Evolutionary conservation across 2,888 invertebrate genomes (phyloP).

Genomic region (Megalurothrips usitatus): DNA sequence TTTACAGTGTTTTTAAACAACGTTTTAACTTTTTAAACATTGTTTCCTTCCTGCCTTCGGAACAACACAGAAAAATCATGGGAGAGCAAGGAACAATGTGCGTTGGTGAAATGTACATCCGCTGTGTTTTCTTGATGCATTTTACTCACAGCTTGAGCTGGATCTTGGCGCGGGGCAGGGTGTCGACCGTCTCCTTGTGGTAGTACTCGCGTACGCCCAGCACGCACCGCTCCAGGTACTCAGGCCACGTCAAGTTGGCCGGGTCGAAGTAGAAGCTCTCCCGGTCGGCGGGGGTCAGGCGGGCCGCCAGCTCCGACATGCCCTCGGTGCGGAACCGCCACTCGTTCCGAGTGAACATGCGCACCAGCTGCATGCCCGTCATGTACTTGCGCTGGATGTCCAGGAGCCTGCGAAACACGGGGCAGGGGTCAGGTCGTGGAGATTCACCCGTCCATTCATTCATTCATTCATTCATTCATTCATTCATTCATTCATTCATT

Average conservation of each 20-base stretch:
- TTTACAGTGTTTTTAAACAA: too few species aligned
- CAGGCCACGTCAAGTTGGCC: slow-evolving; percentile 11
- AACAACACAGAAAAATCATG: too few species aligned
- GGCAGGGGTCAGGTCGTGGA: background rate
- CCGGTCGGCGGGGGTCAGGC: background rate
- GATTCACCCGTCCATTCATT: too few species aligned
- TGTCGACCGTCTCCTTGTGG: slow-evolving; percentile 27
- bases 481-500: too few species aligned
- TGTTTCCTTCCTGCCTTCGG: too few species aligned
- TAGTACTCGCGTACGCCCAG: slow-evolving; percentile 7
- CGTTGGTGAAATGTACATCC: too few species aligned
- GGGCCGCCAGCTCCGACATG: background rate
- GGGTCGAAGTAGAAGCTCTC: slow-evolving; percentile 16
- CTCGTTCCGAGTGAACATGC: slow-evolving; percentile 7
- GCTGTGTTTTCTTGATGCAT: too few species aligned
- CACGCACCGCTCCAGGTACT: slow-evolving; percentile 14
- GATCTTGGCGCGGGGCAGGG: background rate
- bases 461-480: too few species aligned
- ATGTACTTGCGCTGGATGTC: slow-evolving; percentile 22
- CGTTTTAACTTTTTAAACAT: too few species aligned
- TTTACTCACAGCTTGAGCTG: background rate
- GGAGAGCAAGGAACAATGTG: too few species aligned
- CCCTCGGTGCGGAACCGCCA: slow-evolving; percentile 16
- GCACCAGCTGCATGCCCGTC: slow-evolving; percentile 21
- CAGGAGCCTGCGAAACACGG: background rate